Evolutionary conservation across 2,113 vertebrate genomes (phyloP), one percentile per base, ranked within the genome.

Genomic region (Gasterosteus nipponicus): DNA sequence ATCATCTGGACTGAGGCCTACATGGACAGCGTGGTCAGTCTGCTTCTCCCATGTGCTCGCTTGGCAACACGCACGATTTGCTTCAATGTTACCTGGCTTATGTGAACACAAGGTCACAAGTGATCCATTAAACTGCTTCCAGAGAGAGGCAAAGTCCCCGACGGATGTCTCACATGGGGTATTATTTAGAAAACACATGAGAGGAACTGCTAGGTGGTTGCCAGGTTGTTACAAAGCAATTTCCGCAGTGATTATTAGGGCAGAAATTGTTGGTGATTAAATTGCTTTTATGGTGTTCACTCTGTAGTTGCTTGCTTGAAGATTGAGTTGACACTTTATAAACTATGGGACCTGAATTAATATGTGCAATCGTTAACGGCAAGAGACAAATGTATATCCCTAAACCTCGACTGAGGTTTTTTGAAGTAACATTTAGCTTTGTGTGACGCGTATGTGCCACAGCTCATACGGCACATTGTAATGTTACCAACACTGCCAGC

Each of bases 1-100:
- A 95, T 99, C 85, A 99, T 96, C 90, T 99, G 98, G 98, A 99
- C 98, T 0, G 97, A 99, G 85, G 98, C 97, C 29, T 99, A 98
- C 81, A 97, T 98, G 96, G 97, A 99, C 88, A 99, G 93, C 39
- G 96, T 95, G 92, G 96, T 97, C 81, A 95, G 96, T 87, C 35
- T n/a, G 10, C 54, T 61, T 81, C 35, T 62, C 14, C 67, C 15
- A 22, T 65, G 18, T 35, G 18, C 35, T 60, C 38, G 42, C 19
- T 31, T 5, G 51, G 63, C 16, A 42, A 35, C 19, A 26, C n/a
- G 47, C 26, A 19, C 11, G 42, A 14, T 41, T 41, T 41, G 12
- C 16, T 8, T 65, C 22, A 68, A 1, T 19, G 44, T 61, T 14
- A 73, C 54, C 35, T 42, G 10, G 26, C 46, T 10, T 51, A 12